Evolutionary conservation across 2,888 invertebrate species (phyloP).

Genomic region (Cryptus viduatorius): DNA sequence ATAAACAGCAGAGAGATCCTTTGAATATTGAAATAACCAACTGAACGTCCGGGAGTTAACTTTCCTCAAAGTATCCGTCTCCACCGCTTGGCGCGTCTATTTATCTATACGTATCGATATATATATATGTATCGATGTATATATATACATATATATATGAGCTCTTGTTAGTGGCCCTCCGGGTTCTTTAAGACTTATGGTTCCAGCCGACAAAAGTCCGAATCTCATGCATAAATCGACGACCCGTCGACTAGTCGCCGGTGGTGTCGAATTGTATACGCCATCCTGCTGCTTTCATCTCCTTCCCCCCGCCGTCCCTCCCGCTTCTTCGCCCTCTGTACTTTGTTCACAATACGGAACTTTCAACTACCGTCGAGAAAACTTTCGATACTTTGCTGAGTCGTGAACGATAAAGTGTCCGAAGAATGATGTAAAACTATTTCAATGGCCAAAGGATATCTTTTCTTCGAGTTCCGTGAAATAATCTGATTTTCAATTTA

Average conservation of each 20-base stretch:
- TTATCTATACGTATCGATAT: slow-evolving; percentile 1
- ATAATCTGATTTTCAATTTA: slow-evolving; percentile 3
- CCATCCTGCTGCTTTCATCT: slow-evolving; percentile 23
- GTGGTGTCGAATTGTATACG: slow-evolving; percentile 51
- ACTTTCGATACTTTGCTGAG: slow-evolving; percentile 10
- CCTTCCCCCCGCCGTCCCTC: no score
- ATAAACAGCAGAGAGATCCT: slow-evolving; percentile 62
- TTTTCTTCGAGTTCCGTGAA: neutral
- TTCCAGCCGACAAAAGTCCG: slow-evolving; percentile 63
- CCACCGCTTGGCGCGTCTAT: neutral
- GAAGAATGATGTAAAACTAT: slow-evolving; percentile 4
- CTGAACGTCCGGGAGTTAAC: slow-evolving; percentile 59
- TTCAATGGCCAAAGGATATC: slow-evolving; percentile 27
- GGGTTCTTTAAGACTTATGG: slow-evolving; percentile 41
- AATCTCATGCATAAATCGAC: slow-evolving; percentile 60
- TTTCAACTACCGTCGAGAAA: slow-evolving; percentile 16
- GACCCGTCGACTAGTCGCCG: slow-evolving; percentile 45
- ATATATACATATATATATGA: slow-evolving; percentile 6
- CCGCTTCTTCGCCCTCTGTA: slow-evolving; percentile 12
- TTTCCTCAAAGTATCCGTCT: slow-evolving; percentile 50
- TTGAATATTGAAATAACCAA: slow-evolving; percentile 63
- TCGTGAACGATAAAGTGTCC: neutral
- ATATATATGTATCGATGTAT: neutral
- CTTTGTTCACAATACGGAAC: slow-evolving; percentile 3
- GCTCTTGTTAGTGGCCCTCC: slow-evolving; percentile 40